These are phyloP conservation scores for Leuciscus idus DNA, from an alignment of 2,113 vertebrate genomes.

Conservation along the genomic window DNA sequence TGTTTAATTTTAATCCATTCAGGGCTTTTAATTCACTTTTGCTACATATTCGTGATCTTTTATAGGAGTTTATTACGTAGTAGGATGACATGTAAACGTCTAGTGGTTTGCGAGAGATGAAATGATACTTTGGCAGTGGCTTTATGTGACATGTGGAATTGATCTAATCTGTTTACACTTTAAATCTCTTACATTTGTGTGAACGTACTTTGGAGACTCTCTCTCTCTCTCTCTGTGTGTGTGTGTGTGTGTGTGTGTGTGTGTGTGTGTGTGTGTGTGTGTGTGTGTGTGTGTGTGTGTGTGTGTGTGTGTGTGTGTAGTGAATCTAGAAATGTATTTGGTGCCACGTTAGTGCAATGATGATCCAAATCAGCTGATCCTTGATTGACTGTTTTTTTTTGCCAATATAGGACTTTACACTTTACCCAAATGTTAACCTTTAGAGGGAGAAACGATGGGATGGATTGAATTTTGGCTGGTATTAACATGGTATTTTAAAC, in stretches of 20 bases:
- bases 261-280: not conserved
- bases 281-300: too few species aligned
- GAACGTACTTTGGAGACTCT: not conserved
- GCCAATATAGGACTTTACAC: constrained; percentile 16
- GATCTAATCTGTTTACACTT: constrained; percentile 4
- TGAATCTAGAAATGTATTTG: not conserved
- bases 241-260: not conserved
- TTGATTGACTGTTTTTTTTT: not conserved
- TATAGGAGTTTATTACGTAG: constrained; percentile 28
- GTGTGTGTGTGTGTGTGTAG: not conserved
- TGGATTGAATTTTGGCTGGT: not conserved
- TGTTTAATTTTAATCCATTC: not conserved
- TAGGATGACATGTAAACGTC: constrained; percentile 30
- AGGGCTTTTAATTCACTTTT: constrained; percentile 38
- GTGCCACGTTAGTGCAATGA: not conserved
- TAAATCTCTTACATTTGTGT: not conserved
- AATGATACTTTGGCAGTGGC: not conserved
- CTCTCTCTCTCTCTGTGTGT: not conserved
- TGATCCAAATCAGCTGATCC: not conserved
- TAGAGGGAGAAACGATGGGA: not conserved
- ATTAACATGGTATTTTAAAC: not conserved
- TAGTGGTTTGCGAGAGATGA: constrained; percentile 28
- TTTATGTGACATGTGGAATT: not conserved
- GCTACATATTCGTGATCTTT: constrained; percentile 7
- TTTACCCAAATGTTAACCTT: constrained; percentile 27